phyloP scores from a whole-genome alignment of 92 coral and sea anemone species.

The Parazoanthus swiftii region DNA sequence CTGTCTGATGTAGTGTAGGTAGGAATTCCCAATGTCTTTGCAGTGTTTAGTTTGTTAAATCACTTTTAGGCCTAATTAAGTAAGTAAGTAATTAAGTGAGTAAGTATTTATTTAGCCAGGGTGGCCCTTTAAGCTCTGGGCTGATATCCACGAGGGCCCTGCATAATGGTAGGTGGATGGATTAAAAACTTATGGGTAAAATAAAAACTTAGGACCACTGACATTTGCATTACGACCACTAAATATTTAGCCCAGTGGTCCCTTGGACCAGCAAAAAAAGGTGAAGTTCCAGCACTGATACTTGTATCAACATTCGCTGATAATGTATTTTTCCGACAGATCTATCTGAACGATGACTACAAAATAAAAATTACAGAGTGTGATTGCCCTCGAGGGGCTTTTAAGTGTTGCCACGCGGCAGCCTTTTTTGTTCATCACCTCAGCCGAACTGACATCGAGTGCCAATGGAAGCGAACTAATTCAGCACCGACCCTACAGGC shows the following conservation, averaged over 20 bases:
- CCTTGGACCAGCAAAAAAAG: conserved; percentile 29
- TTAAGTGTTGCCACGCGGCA: conserved; percentile 55
- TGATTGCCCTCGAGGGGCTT: conserved; percentile 48
- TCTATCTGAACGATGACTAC: conserved; percentile 37
- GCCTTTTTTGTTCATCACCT: conserved; percentile 52
- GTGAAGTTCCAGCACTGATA: conserved; percentile 24
- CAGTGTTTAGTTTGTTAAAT: conserved; percentile 25
- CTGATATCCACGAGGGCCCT: too few species aligned
- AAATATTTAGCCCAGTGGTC: conserved; percentile 25
- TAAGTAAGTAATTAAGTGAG: too few species aligned
- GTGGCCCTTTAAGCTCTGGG: too few species aligned
- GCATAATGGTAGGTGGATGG: too few species aligned
- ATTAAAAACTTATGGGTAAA: conserved; percentile 2
- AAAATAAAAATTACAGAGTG: conserved; percentile 46
- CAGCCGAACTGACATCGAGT: conserved; percentile 46
- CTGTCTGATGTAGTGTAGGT: conserved; percentile 13
- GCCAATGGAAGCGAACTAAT: too few species aligned
- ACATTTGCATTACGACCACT: conserved; percentile 20
- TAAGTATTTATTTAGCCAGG: too few species aligned
- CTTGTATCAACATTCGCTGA: too few species aligned
- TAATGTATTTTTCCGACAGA: background rate
- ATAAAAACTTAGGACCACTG: conserved; percentile 27
- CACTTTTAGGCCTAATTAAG: conserved; percentile 15
- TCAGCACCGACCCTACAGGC: conserved; percentile 22
- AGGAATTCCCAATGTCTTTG: conserved; percentile 22